These are phyloP conservation scores for Andrena fulva DNA, from an alignment of 2,888 invertebrate genomes.

Conservation along the genomic window DNA sequence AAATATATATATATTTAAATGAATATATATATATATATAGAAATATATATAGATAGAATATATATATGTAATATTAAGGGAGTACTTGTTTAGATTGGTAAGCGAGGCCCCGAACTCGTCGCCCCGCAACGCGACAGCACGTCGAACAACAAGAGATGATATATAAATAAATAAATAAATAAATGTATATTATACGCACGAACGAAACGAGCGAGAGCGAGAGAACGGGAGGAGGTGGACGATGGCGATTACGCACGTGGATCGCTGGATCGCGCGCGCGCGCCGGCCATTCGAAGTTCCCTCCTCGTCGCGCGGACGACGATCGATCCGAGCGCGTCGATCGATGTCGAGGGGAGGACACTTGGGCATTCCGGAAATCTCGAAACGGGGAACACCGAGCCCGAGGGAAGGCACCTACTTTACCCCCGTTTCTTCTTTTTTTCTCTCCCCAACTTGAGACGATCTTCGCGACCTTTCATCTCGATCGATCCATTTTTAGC, in stretches of 20 bases:
- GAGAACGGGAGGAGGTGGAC: neutral
- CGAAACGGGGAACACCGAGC: neutral
- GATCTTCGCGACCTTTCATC: neutral
- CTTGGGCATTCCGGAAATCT: constrained; percentile 41
- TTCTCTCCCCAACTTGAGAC: neutral
- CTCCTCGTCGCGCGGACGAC: constrained; percentile 35
- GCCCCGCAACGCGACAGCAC: constrained; percentile 78
- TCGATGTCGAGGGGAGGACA: constrained; percentile 28
- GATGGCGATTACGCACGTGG: constrained; percentile 52
- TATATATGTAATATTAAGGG: constrained; percentile 75
- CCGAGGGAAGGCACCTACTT: neutral
- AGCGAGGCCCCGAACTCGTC: constrained; percentile 78
- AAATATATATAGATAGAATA: constrained; percentile 70
- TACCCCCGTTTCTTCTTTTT: neutral
- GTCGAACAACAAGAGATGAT: constrained; percentile 52
- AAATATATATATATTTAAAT: constrained; percentile 62
- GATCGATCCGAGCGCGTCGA: constrained; percentile 32
- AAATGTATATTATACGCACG: constrained; percentile 27
- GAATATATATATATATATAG: constrained; percentile 66
- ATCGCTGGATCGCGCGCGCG: constrained; percentile 62
- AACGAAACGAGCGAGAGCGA: constrained; percentile 35
- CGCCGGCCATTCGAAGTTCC: constrained; percentile 41
- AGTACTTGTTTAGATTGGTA: constrained; percentile 78
- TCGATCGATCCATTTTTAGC: too few species aligned
- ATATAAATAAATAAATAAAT: constrained; percentile 51